Percentiles rank a stretch among this genome's conserved stretches.
These are phyloP conservation scores for Mesaphorura yosii DNA, from an alignment of 1,140 invertebrate species.

Conservation along the genomic window DNA sequence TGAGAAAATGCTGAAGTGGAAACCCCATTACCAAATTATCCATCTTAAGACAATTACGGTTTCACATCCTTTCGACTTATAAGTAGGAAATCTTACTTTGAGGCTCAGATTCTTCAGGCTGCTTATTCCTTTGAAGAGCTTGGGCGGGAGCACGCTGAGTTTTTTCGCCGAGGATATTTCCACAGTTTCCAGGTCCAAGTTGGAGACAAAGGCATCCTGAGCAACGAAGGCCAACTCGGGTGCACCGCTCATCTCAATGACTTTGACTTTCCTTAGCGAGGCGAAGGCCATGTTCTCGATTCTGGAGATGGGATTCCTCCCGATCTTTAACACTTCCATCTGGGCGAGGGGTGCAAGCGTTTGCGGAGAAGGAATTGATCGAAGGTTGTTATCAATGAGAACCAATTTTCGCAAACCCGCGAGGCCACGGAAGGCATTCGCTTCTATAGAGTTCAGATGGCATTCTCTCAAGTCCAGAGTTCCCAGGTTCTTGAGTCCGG, in stretches of 20 bases:
- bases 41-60: no score
- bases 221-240: slow-evolving; percentile 55
- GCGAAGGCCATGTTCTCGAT: slow-evolving; percentile 59
- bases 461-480: slow-evolving; percentile 68
- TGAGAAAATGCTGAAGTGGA: no score
- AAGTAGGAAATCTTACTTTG: slow-evolving; percentile 31
- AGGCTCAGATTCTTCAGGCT: slow-evolving; percentile 61
- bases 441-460: slow-evolving; percentile 59
- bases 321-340: slow-evolving; percentile 64
- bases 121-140: slow-evolving; percentile 59
- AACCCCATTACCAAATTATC: no score
- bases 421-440: slow-evolving; percentile 60
- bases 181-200: slow-evolving; percentile 65
- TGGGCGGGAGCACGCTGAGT: slow-evolving; percentile 55
- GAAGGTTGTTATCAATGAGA: slow-evolving; percentile 63
- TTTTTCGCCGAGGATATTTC: slow-evolving; percentile 63
- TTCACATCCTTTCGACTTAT: no score
- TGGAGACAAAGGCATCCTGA: slow-evolving; percentile 61
- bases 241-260: slow-evolving; percentile 62
- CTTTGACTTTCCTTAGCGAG: slow-evolving; percentile 59
- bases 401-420: slow-evolving; percentile 52
- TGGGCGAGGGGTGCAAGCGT: slow-evolving; percentile 56
- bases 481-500: slow-evolving; percentile 56
- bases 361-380: slow-evolving; percentile 57
- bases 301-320: slow-evolving; percentile 63